Percentiles rank a stretch among this genome's conserved stretches.
These are phyloP conservation scores for Noctua janthe DNA, from an alignment of 2,888 invertebrate species.

Conservation along the genomic window DNA sequence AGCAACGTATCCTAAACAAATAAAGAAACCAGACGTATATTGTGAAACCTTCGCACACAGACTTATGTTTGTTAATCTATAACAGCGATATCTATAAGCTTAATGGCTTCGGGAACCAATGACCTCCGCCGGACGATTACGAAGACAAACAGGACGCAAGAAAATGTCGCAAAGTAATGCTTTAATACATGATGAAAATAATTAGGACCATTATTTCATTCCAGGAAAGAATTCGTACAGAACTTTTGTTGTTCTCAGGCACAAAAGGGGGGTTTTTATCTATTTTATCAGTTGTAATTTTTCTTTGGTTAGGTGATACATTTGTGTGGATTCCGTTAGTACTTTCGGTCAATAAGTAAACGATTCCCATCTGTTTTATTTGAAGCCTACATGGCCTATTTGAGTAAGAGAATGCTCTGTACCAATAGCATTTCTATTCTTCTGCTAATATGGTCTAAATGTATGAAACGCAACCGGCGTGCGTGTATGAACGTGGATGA, in stretches of 20 bases:
- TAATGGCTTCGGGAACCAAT: slow-evolving; percentile 58
- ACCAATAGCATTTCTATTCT: background rate
- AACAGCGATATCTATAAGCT: slow-evolving; percentile 55
- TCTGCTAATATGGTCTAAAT: background rate
- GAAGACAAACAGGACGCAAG: slow-evolving; percentile 52
- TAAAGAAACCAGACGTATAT: slow-evolving; percentile 20
- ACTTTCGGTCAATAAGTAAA: background rate
- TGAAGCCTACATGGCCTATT: background rate
- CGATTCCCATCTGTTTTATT: background rate
- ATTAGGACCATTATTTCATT: slow-evolving; percentile 64
- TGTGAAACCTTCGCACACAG: slow-evolving; percentile 25
- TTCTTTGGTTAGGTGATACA: slow-evolving; percentile 31
- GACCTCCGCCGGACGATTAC: slow-evolving; percentile 49
- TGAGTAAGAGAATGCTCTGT: background rate
- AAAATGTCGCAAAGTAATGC: slow-evolving; percentile 47
- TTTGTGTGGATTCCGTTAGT: slow-evolving; percentile 11
- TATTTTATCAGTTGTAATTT: slow-evolving; percentile 35
- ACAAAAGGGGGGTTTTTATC: slow-evolving; percentile 46
- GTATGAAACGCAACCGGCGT: no score
- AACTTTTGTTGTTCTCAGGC: slow-evolving; percentile 52
- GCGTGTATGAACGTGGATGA: no score
- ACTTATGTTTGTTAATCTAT: slow-evolving; percentile 42
- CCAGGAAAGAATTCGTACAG: slow-evolving; percentile 57
- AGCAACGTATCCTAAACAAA: slow-evolving; percentile 28
- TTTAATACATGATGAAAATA: slow-evolving; percentile 57